A percentile compares a stretch with the other conserved stretches of the same genome.
Evolutionary conservation across 1,140 invertebrate genomes (phyloP).

Genomic region (Euwallacea similis): DNA sequence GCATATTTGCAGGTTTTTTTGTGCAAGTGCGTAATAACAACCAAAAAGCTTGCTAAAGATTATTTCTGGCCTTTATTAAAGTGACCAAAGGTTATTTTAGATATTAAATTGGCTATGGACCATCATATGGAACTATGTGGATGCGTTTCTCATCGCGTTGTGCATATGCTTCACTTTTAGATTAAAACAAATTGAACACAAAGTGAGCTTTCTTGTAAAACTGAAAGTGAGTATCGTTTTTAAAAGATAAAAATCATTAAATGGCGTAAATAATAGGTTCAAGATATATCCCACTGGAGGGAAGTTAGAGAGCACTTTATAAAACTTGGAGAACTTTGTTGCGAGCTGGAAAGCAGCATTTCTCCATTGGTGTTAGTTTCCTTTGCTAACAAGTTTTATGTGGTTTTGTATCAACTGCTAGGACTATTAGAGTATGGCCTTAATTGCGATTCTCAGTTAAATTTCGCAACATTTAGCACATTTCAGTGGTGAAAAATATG

Average conservation of each 20-base stretch:
- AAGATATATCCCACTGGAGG: constrained; percentile 15
- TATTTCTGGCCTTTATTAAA: not conserved
- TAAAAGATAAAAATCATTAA: no score
- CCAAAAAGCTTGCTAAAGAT: not conserved
- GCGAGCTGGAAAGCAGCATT: constrained; percentile 21
- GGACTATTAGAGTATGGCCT: constrained; percentile 17
- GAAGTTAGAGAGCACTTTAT: constrained; percentile 26
- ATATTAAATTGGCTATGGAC: constrained; percentile 26
- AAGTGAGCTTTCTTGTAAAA: constrained; percentile 10
- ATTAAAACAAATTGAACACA: constrained; percentile 15
- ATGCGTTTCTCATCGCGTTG: constrained; percentile 18
- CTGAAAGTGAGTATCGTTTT: constrained; percentile 2
- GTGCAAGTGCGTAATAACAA: not conserved
- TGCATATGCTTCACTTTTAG: constrained; percentile 15
- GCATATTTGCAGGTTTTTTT: not conserved
- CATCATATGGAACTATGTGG: constrained; percentile 19
- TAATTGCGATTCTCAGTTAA: not conserved
- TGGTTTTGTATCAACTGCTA: constrained; percentile 24
- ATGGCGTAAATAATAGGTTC: not conserved
- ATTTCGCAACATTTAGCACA: not conserved
- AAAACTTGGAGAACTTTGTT: constrained; percentile 18
- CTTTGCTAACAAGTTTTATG: constrained; percentile 27
- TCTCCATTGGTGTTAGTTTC: constrained; percentile 23
- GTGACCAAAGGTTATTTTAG: constrained; percentile 6
- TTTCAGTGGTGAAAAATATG: constrained; percentile 13